These are phyloP conservation scores for Mythimna impura DNA, from an alignment of 2,888 invertebrate species.

Conservation along the genomic window DNA sequence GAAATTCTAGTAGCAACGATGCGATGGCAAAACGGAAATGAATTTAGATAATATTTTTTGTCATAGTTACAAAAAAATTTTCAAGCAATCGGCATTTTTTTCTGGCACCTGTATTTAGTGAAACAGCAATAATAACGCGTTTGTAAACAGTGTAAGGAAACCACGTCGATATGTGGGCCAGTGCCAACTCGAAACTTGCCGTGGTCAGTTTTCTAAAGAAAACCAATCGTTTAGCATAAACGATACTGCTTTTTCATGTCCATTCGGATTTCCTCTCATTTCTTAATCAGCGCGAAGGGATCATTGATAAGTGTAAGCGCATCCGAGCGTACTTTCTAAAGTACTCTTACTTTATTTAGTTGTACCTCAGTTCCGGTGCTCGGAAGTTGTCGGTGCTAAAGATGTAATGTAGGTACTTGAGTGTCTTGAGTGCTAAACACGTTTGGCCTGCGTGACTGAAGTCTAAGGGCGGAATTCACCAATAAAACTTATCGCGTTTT, in stretches of 20 bases:
- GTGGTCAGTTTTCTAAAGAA: conserved; percentile 65
- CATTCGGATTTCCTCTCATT: conserved; percentile 63
- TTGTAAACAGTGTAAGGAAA: conserved; percentile 43
- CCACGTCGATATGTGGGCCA: conserved; percentile 50
- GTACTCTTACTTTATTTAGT: conserved; percentile 35
- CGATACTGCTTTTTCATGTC: conserved; percentile 61
- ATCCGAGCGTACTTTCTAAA: conserved; percentile 49
- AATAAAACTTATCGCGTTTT: too few species aligned
- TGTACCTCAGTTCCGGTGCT: conserved; percentile 22
- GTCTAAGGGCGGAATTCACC: too few species aligned
- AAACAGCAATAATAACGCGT: conserved; percentile 27
- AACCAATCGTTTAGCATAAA: conserved; percentile 53
- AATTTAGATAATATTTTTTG: background rate
- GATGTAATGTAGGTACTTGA: conserved; percentile 31
- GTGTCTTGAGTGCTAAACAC: conserved; percentile 17
- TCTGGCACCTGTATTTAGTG: conserved; percentile 8
- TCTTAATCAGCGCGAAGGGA: conserved; percentile 50
- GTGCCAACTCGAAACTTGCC: conserved; percentile 51
- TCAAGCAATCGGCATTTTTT: conserved; percentile 1
- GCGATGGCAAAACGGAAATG: background rate
- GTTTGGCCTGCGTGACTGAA: background rate
- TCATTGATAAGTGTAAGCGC: conserved; percentile 48
- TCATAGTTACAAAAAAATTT: too few species aligned
- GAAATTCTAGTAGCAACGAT: background rate
- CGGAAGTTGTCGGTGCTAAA: conserved; percentile 6